Conservation (phyloP, 2,888 invertebrate species). For the Liopterus haemorrhoidalis region DNA sequence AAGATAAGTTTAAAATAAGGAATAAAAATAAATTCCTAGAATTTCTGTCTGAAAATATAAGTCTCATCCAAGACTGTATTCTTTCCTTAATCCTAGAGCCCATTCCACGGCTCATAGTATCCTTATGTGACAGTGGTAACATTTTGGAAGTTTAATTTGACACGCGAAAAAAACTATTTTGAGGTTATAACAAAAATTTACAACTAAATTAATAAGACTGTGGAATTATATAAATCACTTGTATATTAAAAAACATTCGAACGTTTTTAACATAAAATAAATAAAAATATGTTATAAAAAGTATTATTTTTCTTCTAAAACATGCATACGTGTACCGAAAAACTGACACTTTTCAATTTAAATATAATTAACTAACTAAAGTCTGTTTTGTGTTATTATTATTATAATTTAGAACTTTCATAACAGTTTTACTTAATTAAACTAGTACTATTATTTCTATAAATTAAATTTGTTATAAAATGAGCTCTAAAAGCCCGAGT, state of each 20-base stretch:
- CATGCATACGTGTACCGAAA: slow-evolving; percentile 9
- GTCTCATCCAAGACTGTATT: slow-evolving; percentile 68
- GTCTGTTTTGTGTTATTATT: background rate
- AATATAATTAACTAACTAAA: slow-evolving; percentile 6
- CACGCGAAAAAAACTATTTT: background rate
- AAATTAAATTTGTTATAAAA: too few relatives aligned
- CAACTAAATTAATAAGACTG: slow-evolving; percentile 1
- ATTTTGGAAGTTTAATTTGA: slow-evolving; percentile 46
- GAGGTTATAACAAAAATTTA: slow-evolving; percentile 1
- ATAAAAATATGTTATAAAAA: slow-evolving; percentile 1
- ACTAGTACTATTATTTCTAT: slow-evolving; percentile 13
- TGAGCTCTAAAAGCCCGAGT: slow-evolving; percentile 17
- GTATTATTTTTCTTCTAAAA: slow-evolving; percentile 8
- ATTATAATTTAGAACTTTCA: background rate
- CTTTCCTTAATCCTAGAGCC: slow-evolving; percentile 66
- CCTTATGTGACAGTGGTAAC: slow-evolving; percentile 73
- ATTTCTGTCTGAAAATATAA: slow-evolving; percentile 88
- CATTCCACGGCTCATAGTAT: slow-evolving; percentile 55
- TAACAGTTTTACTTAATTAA: background rate
- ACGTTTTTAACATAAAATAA: background rate
- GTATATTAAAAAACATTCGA: slow-evolving; percentile 1
- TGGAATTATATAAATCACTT: slow-evolving; percentile 5
- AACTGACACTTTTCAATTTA: background rate
- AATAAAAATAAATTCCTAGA: slow-evolving; percentile 92
- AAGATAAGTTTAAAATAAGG: slow-evolving; percentile 84